Conservation (phyloP, 2,888 invertebrate species). For the Sinohyriopsis cumingii region DNA sequence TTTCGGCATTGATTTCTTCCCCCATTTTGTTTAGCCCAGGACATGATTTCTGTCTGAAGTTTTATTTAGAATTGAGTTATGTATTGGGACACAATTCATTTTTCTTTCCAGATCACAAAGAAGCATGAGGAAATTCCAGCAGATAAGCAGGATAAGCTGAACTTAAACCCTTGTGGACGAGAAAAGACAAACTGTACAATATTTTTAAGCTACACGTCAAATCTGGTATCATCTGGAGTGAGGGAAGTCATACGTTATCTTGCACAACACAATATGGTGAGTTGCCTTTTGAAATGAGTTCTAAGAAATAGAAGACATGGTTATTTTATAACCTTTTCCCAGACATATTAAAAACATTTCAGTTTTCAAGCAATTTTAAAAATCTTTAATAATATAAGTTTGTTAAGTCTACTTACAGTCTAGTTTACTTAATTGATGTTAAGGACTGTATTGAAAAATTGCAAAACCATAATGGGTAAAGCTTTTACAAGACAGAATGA, state of each 20-base stretch:
- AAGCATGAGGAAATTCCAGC: constrained; percentile 81
- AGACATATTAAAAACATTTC: background rate
- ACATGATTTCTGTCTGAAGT: background rate
- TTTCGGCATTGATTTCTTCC: background rate
- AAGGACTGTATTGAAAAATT: too few species aligned
- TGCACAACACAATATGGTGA: constrained; percentile 85
- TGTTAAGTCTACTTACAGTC: too few species aligned
- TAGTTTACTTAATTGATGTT: too few species aligned
- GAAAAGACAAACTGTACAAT: constrained; percentile 84
- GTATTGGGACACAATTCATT: background rate
- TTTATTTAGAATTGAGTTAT: background rate
- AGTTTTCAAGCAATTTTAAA: too few species aligned
- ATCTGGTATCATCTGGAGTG: constrained; percentile 95
- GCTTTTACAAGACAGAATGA: too few species aligned
- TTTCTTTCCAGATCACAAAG: constrained; percentile 77
- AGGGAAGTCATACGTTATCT: constrained; percentile 92
- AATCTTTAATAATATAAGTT: too few species aligned
- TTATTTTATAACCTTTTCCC: background rate
- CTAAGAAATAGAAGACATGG: background rate
- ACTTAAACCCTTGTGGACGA: constrained; percentile 79
- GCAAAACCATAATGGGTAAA: too few species aligned
- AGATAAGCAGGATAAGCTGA: constrained; percentile 80
- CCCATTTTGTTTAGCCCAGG: background rate
- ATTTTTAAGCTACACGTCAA: constrained; percentile 97
- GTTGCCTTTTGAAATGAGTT: constrained; percentile 6